Evolutionary conservation across 2,888 invertebrate genomes (phyloP), one percentile per base, ranked within the genome.

Genomic region (Tridacna crocea): DNA sequence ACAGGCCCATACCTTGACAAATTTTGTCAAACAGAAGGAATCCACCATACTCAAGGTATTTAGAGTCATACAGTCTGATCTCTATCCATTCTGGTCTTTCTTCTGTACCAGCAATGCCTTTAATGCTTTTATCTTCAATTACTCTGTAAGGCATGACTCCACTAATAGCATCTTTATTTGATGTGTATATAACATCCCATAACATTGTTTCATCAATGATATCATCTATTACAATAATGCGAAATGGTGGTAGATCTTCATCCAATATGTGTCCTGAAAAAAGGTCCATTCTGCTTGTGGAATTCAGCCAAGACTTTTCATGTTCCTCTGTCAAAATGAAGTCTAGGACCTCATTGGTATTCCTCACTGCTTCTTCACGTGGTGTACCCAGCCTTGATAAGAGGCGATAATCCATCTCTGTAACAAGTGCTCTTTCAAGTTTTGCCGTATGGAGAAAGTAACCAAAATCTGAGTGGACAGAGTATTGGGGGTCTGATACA

Each of bases 1-100:
- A n/a, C n/a, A n/a, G n/a, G n/a, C n/a, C n/a, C 3, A 11, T 72
- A 72, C 72, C 72, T 72, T 47, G n/a, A 47, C 72, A 72, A 24
- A 51, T 47, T 6, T 72, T 26, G 24, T 47, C 13, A 24, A 72
- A 72, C 48, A 72, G 22, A 22, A 51, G 11, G 13, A 24, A 46
- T 26, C 72, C 72, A n/a, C 26, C 47, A 47, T 48, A 22, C 8
- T 47, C 19, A 1, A 72, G 24, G 10, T 51, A 26, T 26, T 22
- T 47, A 1, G 22, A 12, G 12, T 51, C 24, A n/a, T 17, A 22
- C 13, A 72, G 13, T 13, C 22, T 51, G 6, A 72, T 51, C 24
- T 47, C 51, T 48, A 24, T 72, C 13, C 12, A 26, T 0, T 27
- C 26, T 4, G 24, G 2, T 11, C 27, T 26, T 15, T 63, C 27